Evolutionary conservation across 2,797 vertebrate genomes (phyloP).

Genomic region (Chelon labrosus): DNA sequence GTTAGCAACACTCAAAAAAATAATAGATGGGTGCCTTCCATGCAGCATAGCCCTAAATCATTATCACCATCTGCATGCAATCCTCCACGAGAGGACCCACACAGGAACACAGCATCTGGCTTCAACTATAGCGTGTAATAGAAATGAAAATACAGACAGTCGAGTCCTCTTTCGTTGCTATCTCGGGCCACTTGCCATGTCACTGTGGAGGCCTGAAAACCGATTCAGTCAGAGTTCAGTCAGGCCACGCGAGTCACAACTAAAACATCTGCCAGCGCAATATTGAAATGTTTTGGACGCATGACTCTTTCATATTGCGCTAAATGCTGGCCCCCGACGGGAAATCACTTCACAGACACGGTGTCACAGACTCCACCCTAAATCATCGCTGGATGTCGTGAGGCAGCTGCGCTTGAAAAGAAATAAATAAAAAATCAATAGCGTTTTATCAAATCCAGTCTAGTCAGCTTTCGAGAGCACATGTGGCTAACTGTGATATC

Average conservation of each 20-base stretch:
- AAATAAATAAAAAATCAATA: background rate
- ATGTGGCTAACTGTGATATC: slow-evolving; percentile 17
- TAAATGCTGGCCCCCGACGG: background rate
- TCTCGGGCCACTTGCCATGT: slow-evolving; percentile 31
- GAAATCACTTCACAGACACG: background rate
- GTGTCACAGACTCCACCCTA: background rate
- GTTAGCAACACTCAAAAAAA: slow-evolving; percentile 24
- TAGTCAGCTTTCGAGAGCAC: slow-evolving; percentile 14
- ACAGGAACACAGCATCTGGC: slow-evolving; percentile 53
- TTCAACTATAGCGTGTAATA: slow-evolving; percentile 27
- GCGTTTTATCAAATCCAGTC: slow-evolving; percentile 11
- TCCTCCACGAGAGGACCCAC: slow-evolving; percentile 30
- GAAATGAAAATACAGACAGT: slow-evolving; percentile 33
- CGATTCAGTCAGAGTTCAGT: slow-evolving; percentile 22
- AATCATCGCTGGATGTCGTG: background rate
- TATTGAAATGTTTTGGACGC: slow-evolving; percentile 6
- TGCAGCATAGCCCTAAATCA: slow-evolving; percentile 53
- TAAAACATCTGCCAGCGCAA: slow-evolving; percentile 23
- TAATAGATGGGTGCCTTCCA: slow-evolving; percentile 29
- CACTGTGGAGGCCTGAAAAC: slow-evolving; percentile 10
- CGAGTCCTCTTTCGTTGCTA: slow-evolving; percentile 25
- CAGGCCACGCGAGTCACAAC: background rate
- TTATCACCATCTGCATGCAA: slow-evolving; percentile 65
- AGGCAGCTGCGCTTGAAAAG: slow-evolving; percentile 1
- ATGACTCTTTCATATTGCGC: slow-evolving; percentile 14